These are phyloP conservation scores for Chelonia mydas DNA, from an alignment of 2,797 vertebrate species.

Conservation along the genomic window DNA sequence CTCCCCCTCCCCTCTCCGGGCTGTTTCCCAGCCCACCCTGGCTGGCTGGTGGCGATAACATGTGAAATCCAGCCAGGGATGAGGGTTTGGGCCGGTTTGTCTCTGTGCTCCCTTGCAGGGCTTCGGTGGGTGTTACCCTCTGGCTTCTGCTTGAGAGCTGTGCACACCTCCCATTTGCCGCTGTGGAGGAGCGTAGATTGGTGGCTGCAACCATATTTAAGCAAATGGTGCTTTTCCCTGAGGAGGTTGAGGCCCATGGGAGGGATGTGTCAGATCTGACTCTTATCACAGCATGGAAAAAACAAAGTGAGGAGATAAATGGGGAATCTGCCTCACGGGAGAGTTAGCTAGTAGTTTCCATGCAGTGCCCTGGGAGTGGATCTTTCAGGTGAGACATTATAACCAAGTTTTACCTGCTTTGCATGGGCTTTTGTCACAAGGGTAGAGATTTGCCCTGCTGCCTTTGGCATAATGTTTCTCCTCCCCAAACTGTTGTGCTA, in stretches of 20 bases:
- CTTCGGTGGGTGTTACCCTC: neutral
- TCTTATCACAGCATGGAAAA: conserved; percentile 68
- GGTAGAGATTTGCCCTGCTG: conserved; percentile 54
- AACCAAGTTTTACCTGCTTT: conserved; percentile 48
- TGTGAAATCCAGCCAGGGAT: conserved; percentile 52
- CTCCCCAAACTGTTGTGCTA: conserved; percentile 38
- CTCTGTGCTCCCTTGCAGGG: neutral
- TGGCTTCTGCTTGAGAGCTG: conserved; percentile 18
- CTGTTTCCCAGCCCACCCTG: conserved; percentile 1
- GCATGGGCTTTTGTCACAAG: conserved; percentile 12
- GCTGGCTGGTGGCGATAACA: conserved; percentile 26
- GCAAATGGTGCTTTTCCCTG: conserved; percentile 66
- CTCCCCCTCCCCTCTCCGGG: conserved; percentile 38
- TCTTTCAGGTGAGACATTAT: neutral
- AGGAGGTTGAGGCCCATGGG: neutral
- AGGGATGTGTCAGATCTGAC: conserved; percentile 63
- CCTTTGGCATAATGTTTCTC: conserved; percentile 41
- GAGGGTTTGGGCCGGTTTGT: conserved; percentile 33
- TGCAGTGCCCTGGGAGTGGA: neutral
- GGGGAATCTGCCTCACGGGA: conserved; percentile 12
- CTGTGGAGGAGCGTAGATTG: neutral
- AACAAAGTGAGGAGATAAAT: neutral
- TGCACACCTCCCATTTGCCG: neutral
- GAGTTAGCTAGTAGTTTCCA: neutral
- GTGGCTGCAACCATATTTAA: conserved; percentile 41